Evolutionary conservation across 1,140 invertebrate species (phyloP), one percentile per base, ranked within the genome.

Genomic region (Pomacea maculata): DNA sequence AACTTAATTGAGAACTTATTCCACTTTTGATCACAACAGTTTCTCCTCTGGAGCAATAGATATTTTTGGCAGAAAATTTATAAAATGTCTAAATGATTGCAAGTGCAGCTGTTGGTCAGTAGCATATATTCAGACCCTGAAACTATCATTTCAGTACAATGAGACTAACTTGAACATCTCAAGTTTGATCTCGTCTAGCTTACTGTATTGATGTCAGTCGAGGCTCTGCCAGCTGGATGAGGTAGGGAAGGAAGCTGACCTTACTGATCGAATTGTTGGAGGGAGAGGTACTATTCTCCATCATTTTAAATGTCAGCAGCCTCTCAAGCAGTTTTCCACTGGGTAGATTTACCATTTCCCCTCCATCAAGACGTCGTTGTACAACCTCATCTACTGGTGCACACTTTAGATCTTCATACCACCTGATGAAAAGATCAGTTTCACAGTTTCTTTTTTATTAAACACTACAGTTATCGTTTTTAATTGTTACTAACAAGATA

Each of bases 301-400:
- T 75, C 67, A 87, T 80, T 79, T 85, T 87, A 12, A 90, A 78
- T 7, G 84, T 83, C 21, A 91, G 76, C 6, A 91, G 75, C 70
- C 90, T 77, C 71, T 91, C 90, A 78, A 91, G 84, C 10, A 91
- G 80, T 80, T 91, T 91, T 4, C 90, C 90, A 82, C 85, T 89
- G 11, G 88, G 83, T n/a, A 91, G 81, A n/a, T 77, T 85, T 2
- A 90, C 80, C 55, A 70, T 29, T 80, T 87, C 86, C 11, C 85
- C 85, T 19, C 75, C 61, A 14, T 75, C 45, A 5, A 91, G 74
- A 78, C 90, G 80, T 10, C 79, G 21, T 52, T 80, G 54, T 29
- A 91, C 85, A 2, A 88, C 83, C 68, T 87, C 61, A 71, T 91
- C 90, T 15, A 86, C 85, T 17, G 85, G 85, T 15, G 76, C 19